Evolutionary conservation across 2,888 invertebrate species (phyloP).

Genomic region (Papilio gigon): DNA sequence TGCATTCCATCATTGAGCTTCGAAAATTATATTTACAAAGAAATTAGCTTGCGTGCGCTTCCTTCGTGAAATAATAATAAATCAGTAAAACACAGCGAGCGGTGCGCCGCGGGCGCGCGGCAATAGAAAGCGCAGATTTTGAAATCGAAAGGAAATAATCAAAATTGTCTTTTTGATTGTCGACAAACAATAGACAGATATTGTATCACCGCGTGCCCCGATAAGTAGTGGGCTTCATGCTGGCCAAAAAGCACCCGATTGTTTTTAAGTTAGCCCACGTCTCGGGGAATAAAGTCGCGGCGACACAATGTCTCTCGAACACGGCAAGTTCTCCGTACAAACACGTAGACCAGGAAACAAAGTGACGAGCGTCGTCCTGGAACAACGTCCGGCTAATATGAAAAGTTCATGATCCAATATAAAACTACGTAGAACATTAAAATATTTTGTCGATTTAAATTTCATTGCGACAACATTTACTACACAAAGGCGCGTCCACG

Average conservation of each 20-base stretch:
- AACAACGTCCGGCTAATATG: conserved; percentile 6
- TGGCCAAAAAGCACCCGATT: conserved; percentile 28
- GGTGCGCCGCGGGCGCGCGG: no score
- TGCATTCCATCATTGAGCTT: conserved; percentile 45
- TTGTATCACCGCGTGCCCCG: conserved; percentile 1
- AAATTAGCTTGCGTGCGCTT: conserved; percentile 46
- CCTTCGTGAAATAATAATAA: conserved; percentile 41
- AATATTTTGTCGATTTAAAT: conserved; percentile 29
- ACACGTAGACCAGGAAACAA: background rate
- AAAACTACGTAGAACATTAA: conserved; percentile 16
- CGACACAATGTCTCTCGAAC: conserved; percentile 16
- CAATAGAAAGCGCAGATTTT: conserved; percentile 41
- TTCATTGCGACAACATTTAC: conserved; percentile 46
- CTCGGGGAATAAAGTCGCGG: conserved; percentile 1
- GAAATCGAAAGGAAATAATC: conserved; percentile 24
- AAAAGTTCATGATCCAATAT: conserved; percentile 3
- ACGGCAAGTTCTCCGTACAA: background rate
- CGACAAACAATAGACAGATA: conserved; percentile 3
- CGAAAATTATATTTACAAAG: conserved; percentile 44
- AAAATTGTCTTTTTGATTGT: conserved; percentile 28
- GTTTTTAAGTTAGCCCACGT: conserved; percentile 24
- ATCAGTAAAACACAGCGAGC: conserved; percentile 48
- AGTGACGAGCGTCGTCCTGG: conserved; percentile 23
- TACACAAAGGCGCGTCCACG: conserved; percentile 46
- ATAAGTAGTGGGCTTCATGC: background rate